phyloP scores from a whole-genome alignment of 2,888 invertebrate species.

The Rhagonycha lutea region DNA sequence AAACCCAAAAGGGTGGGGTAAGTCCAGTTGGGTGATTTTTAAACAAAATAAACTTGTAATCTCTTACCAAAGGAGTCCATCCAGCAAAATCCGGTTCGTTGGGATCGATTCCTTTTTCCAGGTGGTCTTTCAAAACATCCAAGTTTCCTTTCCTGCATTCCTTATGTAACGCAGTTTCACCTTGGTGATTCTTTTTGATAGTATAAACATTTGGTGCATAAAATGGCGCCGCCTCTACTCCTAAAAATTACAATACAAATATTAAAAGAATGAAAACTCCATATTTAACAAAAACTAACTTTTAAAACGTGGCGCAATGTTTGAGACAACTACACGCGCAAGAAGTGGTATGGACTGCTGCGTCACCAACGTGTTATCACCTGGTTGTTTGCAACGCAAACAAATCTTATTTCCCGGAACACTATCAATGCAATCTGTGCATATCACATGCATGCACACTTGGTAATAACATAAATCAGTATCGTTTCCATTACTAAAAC shows the following conservation, averaged over 20 bases:
- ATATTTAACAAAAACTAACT: background rate
- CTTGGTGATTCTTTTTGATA: constrained; percentile 58
- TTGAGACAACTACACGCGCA: background rate
- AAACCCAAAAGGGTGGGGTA: no score
- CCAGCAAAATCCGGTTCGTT: constrained; percentile 64
- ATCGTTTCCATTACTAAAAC: background rate
- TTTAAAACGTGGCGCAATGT: background rate
- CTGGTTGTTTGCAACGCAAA: no score
- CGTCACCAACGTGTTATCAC: no score
- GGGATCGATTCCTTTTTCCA: constrained; percentile 57
- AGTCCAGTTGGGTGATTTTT: no score
- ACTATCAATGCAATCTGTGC: background rate
- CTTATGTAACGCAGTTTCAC: constrained; percentile 61
- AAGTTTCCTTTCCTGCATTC: constrained; percentile 57
- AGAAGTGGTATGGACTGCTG: background rate
- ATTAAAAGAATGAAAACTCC: background rate
- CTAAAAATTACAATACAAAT: background rate
- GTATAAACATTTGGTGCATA: background rate
- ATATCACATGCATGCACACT: background rate
- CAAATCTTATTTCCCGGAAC: background rate
- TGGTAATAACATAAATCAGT: background rate
- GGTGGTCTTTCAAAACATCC: constrained; percentile 51
- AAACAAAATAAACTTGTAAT: background rate
- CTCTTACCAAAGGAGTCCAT: constrained; percentile 63
- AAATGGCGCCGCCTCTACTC: background rate